Conservation (phyloP, 1,140 invertebrate species). For the Drosophila obscura region DNA sequence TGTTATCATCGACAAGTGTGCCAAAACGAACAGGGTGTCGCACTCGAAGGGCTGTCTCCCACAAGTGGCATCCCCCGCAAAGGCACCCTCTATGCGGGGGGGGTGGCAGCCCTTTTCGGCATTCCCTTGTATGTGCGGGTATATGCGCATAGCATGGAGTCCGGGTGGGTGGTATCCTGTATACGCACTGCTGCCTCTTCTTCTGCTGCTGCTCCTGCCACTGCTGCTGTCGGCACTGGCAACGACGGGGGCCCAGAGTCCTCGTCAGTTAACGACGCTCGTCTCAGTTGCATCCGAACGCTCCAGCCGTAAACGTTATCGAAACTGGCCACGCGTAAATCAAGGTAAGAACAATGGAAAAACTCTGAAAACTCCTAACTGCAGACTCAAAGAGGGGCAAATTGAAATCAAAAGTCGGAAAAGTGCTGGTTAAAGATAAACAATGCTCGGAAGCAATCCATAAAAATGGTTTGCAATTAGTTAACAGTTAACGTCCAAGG, state of each 20-base stretch:
- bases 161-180: conserved; percentile 42
- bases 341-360: conserved; percentile 47
- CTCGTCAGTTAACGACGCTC: conserved; percentile 75
- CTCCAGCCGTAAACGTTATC: conserved; percentile 77
- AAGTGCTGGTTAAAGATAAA: conserved; percentile 8
- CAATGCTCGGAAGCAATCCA: background rate
- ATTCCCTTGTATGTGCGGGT: background rate
- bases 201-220: too few relatives aligned
- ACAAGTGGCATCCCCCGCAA: background rate
- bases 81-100: conserved; percentile 50
- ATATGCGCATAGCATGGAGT: conserved; percentile 60
- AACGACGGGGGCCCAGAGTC: conserved; percentile 43
- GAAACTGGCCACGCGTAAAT: conserved; percentile 64
- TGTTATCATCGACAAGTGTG: conserved; percentile 68
- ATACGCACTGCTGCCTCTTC: conserved; percentile 49
- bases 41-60: background rate
- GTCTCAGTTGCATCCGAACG: conserved; percentile 83
- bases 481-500: conserved; percentile 29
- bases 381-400: conserved; percentile 16
- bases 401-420: conserved; percentile 40
- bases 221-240: conserved; percentile 39
- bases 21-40: conserved; percentile 49
- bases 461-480: conserved; percentile 40
- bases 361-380: conserved; percentile 1
- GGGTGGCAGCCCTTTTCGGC: conserved; percentile 51